Base-by-base conservation (phyloP, 2,113 vertebrate species). In the Struthio camelus region DNA sequence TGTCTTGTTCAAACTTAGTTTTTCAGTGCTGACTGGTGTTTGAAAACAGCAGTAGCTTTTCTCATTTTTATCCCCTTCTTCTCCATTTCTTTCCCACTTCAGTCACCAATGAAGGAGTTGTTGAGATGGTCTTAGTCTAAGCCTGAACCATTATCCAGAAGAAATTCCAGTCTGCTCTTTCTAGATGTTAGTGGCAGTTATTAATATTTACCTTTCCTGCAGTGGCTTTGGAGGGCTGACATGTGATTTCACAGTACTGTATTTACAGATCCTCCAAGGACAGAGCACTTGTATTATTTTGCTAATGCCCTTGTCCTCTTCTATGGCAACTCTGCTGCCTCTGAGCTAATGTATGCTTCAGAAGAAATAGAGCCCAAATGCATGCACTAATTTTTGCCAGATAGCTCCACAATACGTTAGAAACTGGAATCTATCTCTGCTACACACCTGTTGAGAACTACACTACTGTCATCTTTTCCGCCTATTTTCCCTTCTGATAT, bases 221-320 rank as follows among this genome's bases (percentile, higher is more conserved):
- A 79, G 80, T 72, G 76, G 83, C 81, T 92, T 93, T 92, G 90
- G 85, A 88, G 61, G 25, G 64, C 46, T 93, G 51, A 88, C 90
- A 93, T 54, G 67, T 64, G 65, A 64, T 51, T 88, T 93, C 90
- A 69, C 42, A 96, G 77, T 36, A 40, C 30, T 78, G 28, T 82
- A 76, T 92, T 90, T 90, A 94, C 77, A 84, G 46, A 65, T 61
- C 54, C 93, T 93, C 85, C 92, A 89, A 90, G 88, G 83, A 80
- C 86, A 92, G 88, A 90, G 80, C 88, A 48, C 56, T 84, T 86
- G 51, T 81, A 42, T 65, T 90, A 65, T 84, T 94, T 90, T 1
- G 1, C 32, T 71, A 88, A 89, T 85, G 14, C 42, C 48, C 80
- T 65, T 93, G 80, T 71, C 34, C 50, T 84, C 54, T 86, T 20